These are phyloP conservation scores for Aporophyla nigra DNA, from an alignment of 2,888 invertebrate species.

Conservation along the genomic window DNA sequence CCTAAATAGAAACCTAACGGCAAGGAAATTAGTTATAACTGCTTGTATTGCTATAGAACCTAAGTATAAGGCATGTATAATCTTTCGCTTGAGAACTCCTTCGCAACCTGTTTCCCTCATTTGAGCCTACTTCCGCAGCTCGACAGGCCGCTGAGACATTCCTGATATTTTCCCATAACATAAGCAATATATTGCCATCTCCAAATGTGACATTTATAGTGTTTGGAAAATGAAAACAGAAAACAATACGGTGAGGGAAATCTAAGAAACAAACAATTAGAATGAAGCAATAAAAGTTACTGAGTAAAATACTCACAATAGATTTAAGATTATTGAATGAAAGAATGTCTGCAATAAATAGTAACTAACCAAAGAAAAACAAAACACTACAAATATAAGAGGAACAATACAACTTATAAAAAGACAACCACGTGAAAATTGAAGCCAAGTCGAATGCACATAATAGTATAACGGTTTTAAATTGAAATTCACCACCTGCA, in stretches of 20 bases:
- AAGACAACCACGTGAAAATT: slow-evolving; percentile 10
- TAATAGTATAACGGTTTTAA: slow-evolving; percentile 33
- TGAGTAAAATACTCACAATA: background rate
- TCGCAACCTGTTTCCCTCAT: slow-evolving; percentile 60
- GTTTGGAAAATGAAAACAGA: background rate
- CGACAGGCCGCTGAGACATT: slow-evolving; percentile 50
- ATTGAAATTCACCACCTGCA: slow-evolving; percentile 37
- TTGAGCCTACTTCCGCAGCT: slow-evolving; percentile 60
- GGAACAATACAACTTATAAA: background rate
- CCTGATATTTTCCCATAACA: slow-evolving; percentile 56
- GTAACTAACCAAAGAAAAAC: background rate
- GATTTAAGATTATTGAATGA: background rate
- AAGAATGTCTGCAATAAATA: no score
- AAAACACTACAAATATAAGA: background rate
- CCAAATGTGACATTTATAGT: background rate
- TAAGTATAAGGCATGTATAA: slow-evolving; percentile 48
- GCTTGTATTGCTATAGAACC: slow-evolving; percentile 33
- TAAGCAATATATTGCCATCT: slow-evolving; percentile 9
- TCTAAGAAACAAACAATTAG: background rate
- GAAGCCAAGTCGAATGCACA: slow-evolving; percentile 2
- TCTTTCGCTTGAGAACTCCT: slow-evolving; percentile 64
- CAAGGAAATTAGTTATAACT: slow-evolving; percentile 57
- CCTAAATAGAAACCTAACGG: slow-evolving; percentile 37
- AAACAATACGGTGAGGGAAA: background rate
- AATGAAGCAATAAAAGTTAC: background rate